Conservation (phyloP, 2,888 invertebrate genomes). For the Sinotaia quadrata region DNA sequence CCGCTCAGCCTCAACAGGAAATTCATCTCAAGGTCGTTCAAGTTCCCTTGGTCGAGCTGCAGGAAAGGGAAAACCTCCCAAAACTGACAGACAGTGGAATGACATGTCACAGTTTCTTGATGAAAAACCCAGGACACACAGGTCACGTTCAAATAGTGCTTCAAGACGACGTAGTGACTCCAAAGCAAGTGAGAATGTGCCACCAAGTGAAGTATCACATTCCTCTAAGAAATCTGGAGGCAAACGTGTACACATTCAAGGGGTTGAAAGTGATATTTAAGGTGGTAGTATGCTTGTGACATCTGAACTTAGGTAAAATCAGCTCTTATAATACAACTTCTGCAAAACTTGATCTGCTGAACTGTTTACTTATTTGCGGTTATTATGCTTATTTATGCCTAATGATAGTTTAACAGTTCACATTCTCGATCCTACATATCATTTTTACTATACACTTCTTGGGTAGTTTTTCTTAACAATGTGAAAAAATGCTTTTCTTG, state of each 20-base stretch:
- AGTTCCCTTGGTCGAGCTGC: constrained; percentile 24
- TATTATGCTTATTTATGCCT: no score
- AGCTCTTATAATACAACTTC: no score
- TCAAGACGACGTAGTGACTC: constrained; percentile 27
- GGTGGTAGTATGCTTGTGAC: no score
- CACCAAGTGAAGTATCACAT: constrained; percentile 33
- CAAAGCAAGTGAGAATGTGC: constrained; percentile 29
- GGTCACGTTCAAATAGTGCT: constrained; percentile 26
- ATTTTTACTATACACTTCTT: no score
- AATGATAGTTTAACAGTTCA: no score
- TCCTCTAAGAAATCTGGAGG: constrained; percentile 35
- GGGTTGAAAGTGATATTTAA: constrained; percentile 38
- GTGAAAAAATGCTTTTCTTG: no score
- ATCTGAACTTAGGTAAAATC: no score
- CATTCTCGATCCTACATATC: no score
- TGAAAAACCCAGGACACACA: neutral
- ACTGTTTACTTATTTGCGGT: no score
- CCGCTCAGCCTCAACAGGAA: constrained; percentile 31
- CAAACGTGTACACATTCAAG: constrained; percentile 36
- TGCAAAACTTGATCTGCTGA: no score
- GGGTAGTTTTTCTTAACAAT: no score
- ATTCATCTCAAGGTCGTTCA: constrained; percentile 2
- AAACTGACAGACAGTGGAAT: constrained; percentile 27
- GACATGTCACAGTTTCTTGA: constrained; percentile 26
- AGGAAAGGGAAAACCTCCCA: constrained; percentile 20